A percentile compares a stretch with the other conserved stretches of the same genome.
Conservation (phyloP, 2,888 invertebrate species). For the Rhamnusium bicolor region DNA sequence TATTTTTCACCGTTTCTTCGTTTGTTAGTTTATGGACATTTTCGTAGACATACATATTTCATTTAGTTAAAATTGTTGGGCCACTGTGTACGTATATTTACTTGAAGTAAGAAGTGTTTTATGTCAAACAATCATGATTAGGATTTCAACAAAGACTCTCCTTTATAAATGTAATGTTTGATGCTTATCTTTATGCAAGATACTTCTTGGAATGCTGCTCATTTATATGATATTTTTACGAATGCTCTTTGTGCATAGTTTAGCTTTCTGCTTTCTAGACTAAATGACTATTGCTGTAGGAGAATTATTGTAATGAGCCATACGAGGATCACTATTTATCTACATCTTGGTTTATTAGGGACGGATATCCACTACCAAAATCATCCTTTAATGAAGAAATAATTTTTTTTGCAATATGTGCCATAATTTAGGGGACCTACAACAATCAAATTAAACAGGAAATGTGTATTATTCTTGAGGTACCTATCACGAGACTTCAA, state of each 20-base stretch:
- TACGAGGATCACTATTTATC: neutral
- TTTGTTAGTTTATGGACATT: too few species aligned
- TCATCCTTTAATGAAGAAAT: neutral
- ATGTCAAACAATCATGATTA: conserved; percentile 39
- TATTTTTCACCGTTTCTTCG: too few species aligned
- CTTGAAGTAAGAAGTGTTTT: conserved; percentile 28
- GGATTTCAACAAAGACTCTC: conserved; percentile 37
- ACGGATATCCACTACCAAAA: neutral
- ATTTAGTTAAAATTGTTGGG: neutral
- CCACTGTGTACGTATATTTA: conserved; percentile 32
- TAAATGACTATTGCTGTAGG: conserved; percentile 7
- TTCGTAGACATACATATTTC: too few species aligned
- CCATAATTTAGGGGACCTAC: too few species aligned
- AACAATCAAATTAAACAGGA: too few species aligned
- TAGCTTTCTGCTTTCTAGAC: conserved; percentile 16
- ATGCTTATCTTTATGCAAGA: conserved; percentile 44
- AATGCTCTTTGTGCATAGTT: conserved; percentile 16
- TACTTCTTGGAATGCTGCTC: conserved; percentile 30
- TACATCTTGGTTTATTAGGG: neutral
- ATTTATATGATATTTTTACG: conserved; percentile 27
- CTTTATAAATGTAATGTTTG: conserved; percentile 37
- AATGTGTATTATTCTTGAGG: too few species aligned
- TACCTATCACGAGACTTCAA: too few species aligned
- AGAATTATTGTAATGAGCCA: conserved; percentile 10
- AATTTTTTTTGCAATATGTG: neutral